Evolutionary conservation across 2,113 vertebrate genomes (phyloP).

Genomic region (Leuciscus idus): DNA sequence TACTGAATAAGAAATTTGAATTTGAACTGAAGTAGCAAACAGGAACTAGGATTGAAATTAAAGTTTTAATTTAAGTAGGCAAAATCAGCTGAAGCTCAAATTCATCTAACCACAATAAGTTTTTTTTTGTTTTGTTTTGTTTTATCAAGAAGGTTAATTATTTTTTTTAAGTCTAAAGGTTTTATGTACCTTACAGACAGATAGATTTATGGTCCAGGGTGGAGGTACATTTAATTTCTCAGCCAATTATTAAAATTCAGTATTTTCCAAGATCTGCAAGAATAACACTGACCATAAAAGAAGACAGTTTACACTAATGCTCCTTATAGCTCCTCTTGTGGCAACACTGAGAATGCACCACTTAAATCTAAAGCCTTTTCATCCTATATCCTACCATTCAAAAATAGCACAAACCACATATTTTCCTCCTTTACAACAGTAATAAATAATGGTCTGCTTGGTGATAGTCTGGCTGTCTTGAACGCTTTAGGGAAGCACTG

Average conservation of each 20-base stretch:
- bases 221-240: background rate
- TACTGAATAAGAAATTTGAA: background rate
- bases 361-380: background rate
- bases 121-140: too few relatives aligned
- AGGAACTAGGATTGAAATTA: background rate
- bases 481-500: background rate
- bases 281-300: background rate
- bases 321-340: background rate
- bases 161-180: background rate
- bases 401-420: background rate
- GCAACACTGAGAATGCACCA: background rate
- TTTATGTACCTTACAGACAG: background rate
- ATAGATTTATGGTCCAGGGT: too few relatives aligned
- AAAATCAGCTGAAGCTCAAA: background rate
- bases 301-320: background rate
- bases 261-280: background rate
- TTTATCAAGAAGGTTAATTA: too few relatives aligned
- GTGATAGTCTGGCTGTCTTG: background rate
- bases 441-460: background rate
- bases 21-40: background rate
- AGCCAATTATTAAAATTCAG: background rate
- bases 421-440: background rate
- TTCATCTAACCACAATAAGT: too few relatives aligned
- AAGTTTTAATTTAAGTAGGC: background rate
- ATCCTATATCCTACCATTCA: background rate